phyloP scores from a whole-genome alignment of 2,113 vertebrate species.

The Bagarius yarrelli region DNA sequence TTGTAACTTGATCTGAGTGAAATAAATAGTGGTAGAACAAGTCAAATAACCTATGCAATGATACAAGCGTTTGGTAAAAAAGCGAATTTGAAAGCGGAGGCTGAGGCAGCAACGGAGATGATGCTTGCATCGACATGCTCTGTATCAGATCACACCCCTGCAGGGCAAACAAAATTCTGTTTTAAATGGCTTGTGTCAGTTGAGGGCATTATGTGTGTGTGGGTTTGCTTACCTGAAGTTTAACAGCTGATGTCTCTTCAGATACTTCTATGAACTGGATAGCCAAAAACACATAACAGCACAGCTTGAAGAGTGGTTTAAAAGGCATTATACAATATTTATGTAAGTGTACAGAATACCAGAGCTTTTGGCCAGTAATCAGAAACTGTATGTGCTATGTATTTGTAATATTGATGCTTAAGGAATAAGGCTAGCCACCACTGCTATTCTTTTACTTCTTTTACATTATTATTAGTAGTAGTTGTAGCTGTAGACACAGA shows the following conservation, averaged over 20 bases:
- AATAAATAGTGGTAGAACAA: slow-evolving; percentile 49
- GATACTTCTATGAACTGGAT: neutral
- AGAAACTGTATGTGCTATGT: no score
- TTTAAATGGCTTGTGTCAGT: slow-evolving; percentile 18
- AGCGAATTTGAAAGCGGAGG: slow-evolving; percentile 34
- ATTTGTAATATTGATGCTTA: neutral
- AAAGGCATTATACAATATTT: neutral
- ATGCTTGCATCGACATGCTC: slow-evolving; percentile 29
- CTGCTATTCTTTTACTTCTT: no score
- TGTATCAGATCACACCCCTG: slow-evolving; percentile 17
- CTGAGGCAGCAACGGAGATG: slow-evolving; percentile 19
- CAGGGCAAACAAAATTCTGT: slow-evolving; percentile 29
- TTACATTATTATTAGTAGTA: no score
- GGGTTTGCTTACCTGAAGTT: neutral
- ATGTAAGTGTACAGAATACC: neutral
- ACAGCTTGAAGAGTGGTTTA: slow-evolving; percentile 8
- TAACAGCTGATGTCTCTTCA: slow-evolving; percentile 13
- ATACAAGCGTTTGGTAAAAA: neutral
- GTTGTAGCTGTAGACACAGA: no score
- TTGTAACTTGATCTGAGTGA: slow-evolving; percentile 47
- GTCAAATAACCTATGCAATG: slow-evolving; percentile 43
- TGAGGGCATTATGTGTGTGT: slow-evolving; percentile 18
- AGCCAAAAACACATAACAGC: neutral
- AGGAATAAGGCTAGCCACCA: neutral
- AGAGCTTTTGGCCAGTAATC: neutral